Base-by-base conservation (phyloP, 2,888 invertebrate species). In the Litoditis marina region DNA sequence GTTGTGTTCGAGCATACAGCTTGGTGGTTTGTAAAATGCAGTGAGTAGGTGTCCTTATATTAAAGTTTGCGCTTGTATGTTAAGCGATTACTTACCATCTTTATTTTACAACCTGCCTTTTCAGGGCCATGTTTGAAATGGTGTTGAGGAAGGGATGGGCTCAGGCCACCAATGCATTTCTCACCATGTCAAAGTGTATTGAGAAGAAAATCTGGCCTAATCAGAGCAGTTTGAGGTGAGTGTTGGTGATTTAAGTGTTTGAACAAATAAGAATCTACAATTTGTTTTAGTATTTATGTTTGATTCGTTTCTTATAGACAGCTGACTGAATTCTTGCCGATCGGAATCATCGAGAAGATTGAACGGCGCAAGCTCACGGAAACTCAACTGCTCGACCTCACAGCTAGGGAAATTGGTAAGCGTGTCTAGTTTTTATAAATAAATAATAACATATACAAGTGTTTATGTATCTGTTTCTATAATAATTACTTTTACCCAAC, bases 121-220 rank as follows among this genome's bases (percentile, higher is more conserved):
- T 42, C 6, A 42, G 69, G 39, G 71, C 71, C 4, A 67, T 68
- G 44, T 72, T 72, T 25, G 74, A 74, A 39, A 74, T 74, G 19
- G 64, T 96, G 68, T 85, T 95, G 6, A 88, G 91, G 31, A 90
- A 90, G 78, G 92, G 92, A 82, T 93, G 92, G 87, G 90, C 96
- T 0, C 87, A 92, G 70, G 88, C 95, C 87, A 89, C 96, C 0
- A 90, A 89, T 0, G 86, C 92, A 6, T 89, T 95, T 71, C 87
- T 98, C 0, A 88, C 59, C 74, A 88, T 96, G 82, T 90, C 93
- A 34, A 93, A 94, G 85, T 92, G 92, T 90, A 87, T 98, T 69
- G 95, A 98, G 83, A 88, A 90, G 3, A 90, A 92, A 80, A 88
- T 91, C 73, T 98, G 96, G 96, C 92, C 93, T 1, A 87, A 98